phyloP scores from a whole-genome alignment of 2,113 vertebrate species.

The Calcarius ornatus region DNA sequence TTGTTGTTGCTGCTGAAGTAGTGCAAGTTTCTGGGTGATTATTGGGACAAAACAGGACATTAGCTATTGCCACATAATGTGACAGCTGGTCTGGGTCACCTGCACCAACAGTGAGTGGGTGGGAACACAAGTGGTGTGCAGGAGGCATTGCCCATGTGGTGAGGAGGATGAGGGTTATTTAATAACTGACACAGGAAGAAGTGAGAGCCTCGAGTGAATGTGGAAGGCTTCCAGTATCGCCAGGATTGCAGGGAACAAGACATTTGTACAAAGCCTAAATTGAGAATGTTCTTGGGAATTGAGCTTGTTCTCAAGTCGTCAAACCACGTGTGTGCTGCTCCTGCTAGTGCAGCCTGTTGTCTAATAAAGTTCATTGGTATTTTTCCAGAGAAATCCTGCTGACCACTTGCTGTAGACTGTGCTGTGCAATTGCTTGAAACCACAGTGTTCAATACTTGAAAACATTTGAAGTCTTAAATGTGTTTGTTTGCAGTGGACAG shows the following conservation, averaged over 20 bases:
- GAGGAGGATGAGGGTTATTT: constrained; percentile 20
- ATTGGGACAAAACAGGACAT: background rate
- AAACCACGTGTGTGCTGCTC: background rate
- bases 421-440: background rate
- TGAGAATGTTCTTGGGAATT: background rate
- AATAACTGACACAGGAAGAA: background rate
- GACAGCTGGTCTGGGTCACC: constrained; percentile 11
- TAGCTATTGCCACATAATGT: background rate
- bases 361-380: background rate
- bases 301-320: background rate
- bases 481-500: background rate
- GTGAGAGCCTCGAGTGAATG: background rate
- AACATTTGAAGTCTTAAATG: background rate
- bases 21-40: background rate
- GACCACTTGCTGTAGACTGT: background rate
- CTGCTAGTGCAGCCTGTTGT: background rate
- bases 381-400: background rate
- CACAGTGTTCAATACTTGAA: background rate
- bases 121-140: background rate
- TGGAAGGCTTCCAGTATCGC: background rate
- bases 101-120: background rate
- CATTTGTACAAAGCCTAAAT: background rate
- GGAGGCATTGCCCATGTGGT: constrained; percentile 17
- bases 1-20: background rate
- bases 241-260: background rate